Base-by-base conservation (phyloP, 2,888 invertebrate genomes). In the Drosophila engyochracea region DNA sequence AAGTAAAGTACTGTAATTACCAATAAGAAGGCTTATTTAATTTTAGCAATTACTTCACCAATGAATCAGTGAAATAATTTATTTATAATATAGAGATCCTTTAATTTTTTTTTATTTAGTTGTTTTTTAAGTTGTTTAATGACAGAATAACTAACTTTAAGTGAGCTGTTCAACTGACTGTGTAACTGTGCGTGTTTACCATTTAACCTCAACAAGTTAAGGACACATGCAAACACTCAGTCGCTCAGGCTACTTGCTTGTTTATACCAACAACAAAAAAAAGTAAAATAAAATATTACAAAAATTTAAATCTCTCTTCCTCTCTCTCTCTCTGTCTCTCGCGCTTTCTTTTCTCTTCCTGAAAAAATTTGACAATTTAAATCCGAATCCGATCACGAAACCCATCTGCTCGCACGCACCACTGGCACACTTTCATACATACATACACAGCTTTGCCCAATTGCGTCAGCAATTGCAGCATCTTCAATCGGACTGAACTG, bases 401-500 rank as follows among this genome's bases (percentile, higher is more conserved):
- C 33, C 39, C 49, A 51, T 44, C 55, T 53, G 53, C 5, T 60
- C 33, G 3, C 22, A 28, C 49, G 31, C 53, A 22, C 12, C 19
- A 25, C n/a, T n/a, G 2, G 4, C 1, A 14, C 44, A 44, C 44
- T 4, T 19, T 25, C 94, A 12, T 28, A n/a, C 31, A 33, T 33
- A 3, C 31, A 47, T n/a, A 30, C n/a, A 41, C 94, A 97, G 97
- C 97, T 74, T 96, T 97, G 92, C 98, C 98, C 47, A 97, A 96
- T 92, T 95, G 97, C 63, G 97, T 97, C 59, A 96, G 96, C 75
- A 98, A 98, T 94, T 98, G 98, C 94, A 95, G 96, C 63, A 94
- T 97, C 83, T 96, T 96, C 93, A 98, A 98, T 94, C 97, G 97
- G 93, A 97, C 97, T 22, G 96, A 96, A 89, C 96, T 96, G 87